Base-by-base conservation (phyloP, 2,797 vertebrate genomes). In the Champsocephalus gunnari region DNA sequence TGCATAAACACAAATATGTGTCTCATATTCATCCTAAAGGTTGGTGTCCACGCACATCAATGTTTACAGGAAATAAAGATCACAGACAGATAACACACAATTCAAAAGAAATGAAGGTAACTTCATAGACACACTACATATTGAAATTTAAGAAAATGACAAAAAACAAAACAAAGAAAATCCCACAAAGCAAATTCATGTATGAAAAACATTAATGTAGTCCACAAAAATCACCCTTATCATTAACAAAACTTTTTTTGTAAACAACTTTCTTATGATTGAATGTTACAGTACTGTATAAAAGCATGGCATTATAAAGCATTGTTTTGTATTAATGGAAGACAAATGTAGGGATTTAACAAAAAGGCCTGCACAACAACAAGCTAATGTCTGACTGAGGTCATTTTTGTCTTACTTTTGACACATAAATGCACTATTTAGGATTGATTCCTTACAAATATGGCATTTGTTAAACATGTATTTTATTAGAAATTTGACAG, bases 181-280 rank as follows among this genome's bases (percentile, higher is more conserved):
- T 11, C 10, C 14, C 45, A 28, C 12, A 32, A 63, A 24, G 12
- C 12, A 1, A 41, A 51, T 32, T 0, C 5, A 51, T 62, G 19
- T 8, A 66, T n/a, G 3, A 1, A 44, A 50, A 12, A 21, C 5
- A 65, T 75, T 7, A 17, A 45, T 51, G n/a, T 44, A 55, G 12
- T 49, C 12, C 6, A 77, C 44, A 77, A 67, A 49, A 65, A 60
- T 54, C 55, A 24, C 7, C 13, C 3, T 1, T 45, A 72, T 58
- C 43, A 61, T 49, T 0, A 66, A 59, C 9, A 24, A 48, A 9
- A 58, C 38, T 2, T 0, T 14, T 19, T 53, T 61, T 72, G 53
- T 78, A 71, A 83, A 87, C 68, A 70, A 50, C 55, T 50, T 0
- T 68, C 1, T 57, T 8, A 3, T 75, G 56, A 72, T 70, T 69